Base-by-base conservation (phyloP, 2,113 vertebrate species). In the Oryzias woworae region DNA sequence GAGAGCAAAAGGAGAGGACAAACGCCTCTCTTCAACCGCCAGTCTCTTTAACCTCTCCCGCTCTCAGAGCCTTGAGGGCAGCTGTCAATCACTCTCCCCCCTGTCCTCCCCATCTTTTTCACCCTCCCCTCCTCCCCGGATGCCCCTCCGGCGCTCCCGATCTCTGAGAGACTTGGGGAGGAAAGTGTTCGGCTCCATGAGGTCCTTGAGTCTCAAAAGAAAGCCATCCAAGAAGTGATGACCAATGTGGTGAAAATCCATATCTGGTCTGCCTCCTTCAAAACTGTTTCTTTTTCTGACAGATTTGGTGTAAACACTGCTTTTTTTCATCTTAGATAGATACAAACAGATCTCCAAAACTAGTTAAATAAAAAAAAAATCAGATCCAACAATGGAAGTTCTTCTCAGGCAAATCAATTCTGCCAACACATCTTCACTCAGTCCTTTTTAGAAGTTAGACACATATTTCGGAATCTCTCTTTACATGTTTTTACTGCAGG, bases 91-190 rank as follows among this genome's bases (percentile, higher is more conserved):
- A 2, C 73, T 90, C 44, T 91, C 91, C 13, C 90, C 92, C 20
- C 90, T 92, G 20, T 92, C 92, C 44, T 92, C 92, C 8, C 89
- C 92, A 4, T 92, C 92, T 0, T 87, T 90, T 23, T 92, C 91
- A 20, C 91, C 92, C 14, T 91, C 92, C 4, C 91, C 90, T 45
- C 88, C 91, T 7, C 78, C 77, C 1, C 76, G 78, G 55, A 77
- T 76, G 31, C 75, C 87, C 53, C 86, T 94, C 23, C 90, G 88
- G 36, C 91, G 93, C 41, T 92, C 92, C 42, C 82, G 86, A 18
- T 94, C 93, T 0, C 87, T 94, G 64, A 91, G 91, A 57, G 93
- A 94, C 77, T 85, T 94, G 63, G 92, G 92, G 45, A 90, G 89
- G 67, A 90, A 83, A 60, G 79, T 94, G 44, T 93, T 93, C 58